Base-by-base conservation (phyloP, 2,113 vertebrate species). In the Symphodus melops region DNA sequence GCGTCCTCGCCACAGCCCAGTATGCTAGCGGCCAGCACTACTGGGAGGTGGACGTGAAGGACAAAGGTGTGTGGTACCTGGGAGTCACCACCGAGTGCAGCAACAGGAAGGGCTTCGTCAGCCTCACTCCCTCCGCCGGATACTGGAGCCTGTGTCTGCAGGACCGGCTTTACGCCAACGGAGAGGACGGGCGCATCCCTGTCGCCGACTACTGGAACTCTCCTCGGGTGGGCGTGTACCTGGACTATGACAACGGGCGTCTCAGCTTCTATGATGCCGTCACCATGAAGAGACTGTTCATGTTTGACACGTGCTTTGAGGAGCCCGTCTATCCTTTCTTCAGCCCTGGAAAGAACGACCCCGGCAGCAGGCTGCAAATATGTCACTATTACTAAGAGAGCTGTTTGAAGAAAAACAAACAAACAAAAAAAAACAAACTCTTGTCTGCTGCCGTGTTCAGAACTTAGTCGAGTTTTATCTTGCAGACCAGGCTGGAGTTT, bases 31-130 rank as follows among this genome's bases (percentile, higher is more conserved):
- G 94, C 0, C 92, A 94, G 80, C 94, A 95, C 73, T 95, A 95
- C 89, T 95, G 94, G 94, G 94, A 95, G 72, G 93, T 95, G 81
- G 94, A 95, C 1, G 94, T 95, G 57, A 88, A 83, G 61, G 93
- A 94, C 91, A 95, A 95, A 59, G 93, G 93, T 0, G 93, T 95
- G 46, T 95, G 94, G 94, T 95, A 95, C 89, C 88, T 95, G 83
- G 94, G 94, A 4, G 92, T 95, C 74, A 95, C 94, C 74, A 92
- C 92, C 0, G 90, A 93, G 66, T 79, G 86, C 88, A 95, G 94
- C 91, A 94, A 94, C 88, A 92, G 94, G 44, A 95, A 95, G 79
- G 94, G 94, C 60, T 95, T 93, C 0, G 92, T 95, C 66, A 94
- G 80, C 68, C 91, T 95, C 5, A 81, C 86, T 0, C 94, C 94